Evolutionary conservation across 1,140 invertebrate genomes (phyloP), one percentile per base, ranked within the genome.

Genomic region (Drosophila parabipectinata): DNA sequence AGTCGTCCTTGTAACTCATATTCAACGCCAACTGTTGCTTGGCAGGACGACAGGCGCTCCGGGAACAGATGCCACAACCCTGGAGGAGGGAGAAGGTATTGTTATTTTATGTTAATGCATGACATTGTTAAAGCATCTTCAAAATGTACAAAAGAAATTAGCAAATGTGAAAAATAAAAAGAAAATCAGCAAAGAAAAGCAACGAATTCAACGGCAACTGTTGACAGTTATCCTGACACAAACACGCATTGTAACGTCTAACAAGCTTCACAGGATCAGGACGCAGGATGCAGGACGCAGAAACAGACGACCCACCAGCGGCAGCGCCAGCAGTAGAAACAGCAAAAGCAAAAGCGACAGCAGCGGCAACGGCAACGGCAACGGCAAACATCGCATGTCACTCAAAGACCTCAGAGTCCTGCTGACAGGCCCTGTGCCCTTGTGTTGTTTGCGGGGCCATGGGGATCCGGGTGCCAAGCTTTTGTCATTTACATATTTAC

Each of bases 181-280:
- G 12, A 55, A 45, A 21, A 39, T 14, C 4, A 21, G 30, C 39
- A 28, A 15, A 44, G 54, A 41, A 59, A 44, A 32, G 48, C 32
- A 62, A 48, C 37, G 44, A 64, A 53, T 74, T 73, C 71, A 73
- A 62, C 68, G 50, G 75, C 83, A 71, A 87, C 83, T 83, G 83
- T 83, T 88, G 83, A 83, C 83, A 87, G 83, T 87, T 83, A 87
- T 87, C 83, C 83, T 88, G 83, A 88, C 83, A 88, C 63, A 88
- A 88, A 87, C 83, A 88, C 83, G 83, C 82, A 87, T 85, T 85
- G 82, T 87, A 81, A 87, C 82, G 83, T 87, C 83, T 87, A 88
- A 87, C 83, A 87, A 87, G 83, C 83, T 68, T 73, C 79, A 82
- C 77, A 84, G 63, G 34, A 37, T 37, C 34, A 37, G 34, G 34